These are phyloP conservation scores for Andrena bicolor DNA, from an alignment of 2,888 invertebrate genomes.

Conservation along the genomic window DNA sequence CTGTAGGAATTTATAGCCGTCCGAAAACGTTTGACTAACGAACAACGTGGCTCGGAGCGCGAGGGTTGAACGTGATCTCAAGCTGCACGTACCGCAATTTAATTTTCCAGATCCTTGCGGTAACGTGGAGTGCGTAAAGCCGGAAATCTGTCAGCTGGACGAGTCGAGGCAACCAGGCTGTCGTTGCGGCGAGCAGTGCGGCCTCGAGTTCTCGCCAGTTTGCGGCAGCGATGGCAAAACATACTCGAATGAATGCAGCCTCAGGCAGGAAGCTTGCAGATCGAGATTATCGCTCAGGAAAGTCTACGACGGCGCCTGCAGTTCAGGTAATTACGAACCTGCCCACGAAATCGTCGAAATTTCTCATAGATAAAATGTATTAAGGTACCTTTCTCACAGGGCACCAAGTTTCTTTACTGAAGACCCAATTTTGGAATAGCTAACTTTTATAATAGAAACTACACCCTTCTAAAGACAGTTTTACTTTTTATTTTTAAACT, in stretches of 20 bases:
- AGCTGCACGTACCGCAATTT: constrained; percentile 44
- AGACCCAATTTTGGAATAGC: too few species aligned
- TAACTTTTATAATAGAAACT: too few species aligned
- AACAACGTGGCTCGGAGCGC: background rate
- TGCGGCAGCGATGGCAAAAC: constrained; percentile 93
- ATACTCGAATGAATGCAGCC: constrained; percentile 93
- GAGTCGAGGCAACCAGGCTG: constrained; percentile 91
- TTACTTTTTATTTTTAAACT: too few species aligned
- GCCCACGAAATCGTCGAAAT: background rate
- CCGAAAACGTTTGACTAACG: constrained; percentile 4
- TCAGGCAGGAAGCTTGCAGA: constrained; percentile 92
- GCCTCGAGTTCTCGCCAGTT: constrained; percentile 90
- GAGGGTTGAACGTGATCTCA: constrained; percentile 20
- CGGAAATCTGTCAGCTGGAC: constrained; percentile 94
- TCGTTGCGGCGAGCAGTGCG: constrained; percentile 92
- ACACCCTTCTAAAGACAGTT: too few species aligned
- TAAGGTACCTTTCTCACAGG: background rate
- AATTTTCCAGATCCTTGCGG: constrained; percentile 92
- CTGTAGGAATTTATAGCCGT: background rate
- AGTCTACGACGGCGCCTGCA: constrained; percentile 93
- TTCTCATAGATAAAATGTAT: background rate
- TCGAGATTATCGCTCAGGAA: constrained; percentile 90
- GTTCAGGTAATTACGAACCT: constrained; percentile 87
- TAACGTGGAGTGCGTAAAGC: constrained; percentile 91
- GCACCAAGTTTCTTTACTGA: too few species aligned